Conservation (phyloP, 2,797 vertebrate genomes). For the Mastacembelus armatus region DNA sequence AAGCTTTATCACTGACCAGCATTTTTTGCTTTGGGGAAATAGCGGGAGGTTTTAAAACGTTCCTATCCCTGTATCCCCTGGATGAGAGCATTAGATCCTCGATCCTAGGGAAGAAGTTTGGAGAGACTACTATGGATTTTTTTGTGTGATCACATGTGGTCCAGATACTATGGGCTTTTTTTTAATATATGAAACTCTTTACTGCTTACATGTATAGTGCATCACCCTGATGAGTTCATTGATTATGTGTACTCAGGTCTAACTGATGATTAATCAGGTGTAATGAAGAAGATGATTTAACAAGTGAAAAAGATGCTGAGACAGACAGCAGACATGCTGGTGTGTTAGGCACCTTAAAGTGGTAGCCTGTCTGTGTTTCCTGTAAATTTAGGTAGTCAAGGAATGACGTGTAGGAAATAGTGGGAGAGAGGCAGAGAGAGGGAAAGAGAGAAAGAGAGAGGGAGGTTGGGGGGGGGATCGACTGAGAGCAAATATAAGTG, state of each 20-base stretch:
- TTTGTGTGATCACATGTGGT: slow-evolving; percentile 14
- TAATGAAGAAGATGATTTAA: slow-evolving; percentile 34
- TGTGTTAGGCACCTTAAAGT: slow-evolving; percentile 33
- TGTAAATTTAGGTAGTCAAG: slow-evolving; percentile 61
- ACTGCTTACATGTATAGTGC: slow-evolving; percentile 17
- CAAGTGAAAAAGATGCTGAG: slow-evolving; percentile 29
- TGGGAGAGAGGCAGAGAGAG: slow-evolving; percentile 26
- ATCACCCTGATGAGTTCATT: slow-evolving; percentile 54
- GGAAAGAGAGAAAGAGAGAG: neutral
- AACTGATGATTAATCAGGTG: slow-evolving; percentile 40
- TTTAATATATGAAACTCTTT: slow-evolving; percentile 7
- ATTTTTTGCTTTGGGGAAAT: slow-evolving; percentile 56
- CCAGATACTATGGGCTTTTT: neutral
- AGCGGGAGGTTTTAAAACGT: slow-evolving; percentile 58
- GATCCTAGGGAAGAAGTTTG: slow-evolving; percentile 64
- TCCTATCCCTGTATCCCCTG: slow-evolving; percentile 52
- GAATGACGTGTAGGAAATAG: slow-evolving; percentile 55
- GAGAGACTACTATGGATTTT: slow-evolving; percentile 26
- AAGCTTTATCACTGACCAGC: slow-evolving; percentile 75
- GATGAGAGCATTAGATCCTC: slow-evolving; percentile 64
- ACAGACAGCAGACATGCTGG: slow-evolving; percentile 5
- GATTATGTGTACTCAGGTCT: slow-evolving; percentile 35
- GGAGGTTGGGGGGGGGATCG: neutral
- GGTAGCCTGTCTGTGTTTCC: slow-evolving; percentile 27
- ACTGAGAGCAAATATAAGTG: slow-evolving; percentile 58